phyloP scores from a whole-genome alignment of 2,888 invertebrate genomes.

The Magallana nippona region DNA sequence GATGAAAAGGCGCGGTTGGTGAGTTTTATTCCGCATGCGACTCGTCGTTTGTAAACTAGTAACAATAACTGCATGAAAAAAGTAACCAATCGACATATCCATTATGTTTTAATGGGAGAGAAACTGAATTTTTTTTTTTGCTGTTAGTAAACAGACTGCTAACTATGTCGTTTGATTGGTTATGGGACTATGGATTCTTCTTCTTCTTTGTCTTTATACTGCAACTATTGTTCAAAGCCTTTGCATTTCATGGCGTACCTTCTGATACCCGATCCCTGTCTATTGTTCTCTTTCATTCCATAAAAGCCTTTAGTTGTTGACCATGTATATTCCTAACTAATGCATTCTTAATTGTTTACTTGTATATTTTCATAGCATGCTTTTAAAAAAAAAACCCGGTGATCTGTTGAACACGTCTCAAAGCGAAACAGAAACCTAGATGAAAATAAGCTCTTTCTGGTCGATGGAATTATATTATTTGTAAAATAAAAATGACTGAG shows the following conservation, averaged over 20 bases:
- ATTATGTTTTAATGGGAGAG: not conserved
- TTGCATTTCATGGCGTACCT: not conserved
- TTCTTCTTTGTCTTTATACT: not conserved
- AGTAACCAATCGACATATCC: not conserved
- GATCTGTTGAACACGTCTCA: not conserved
- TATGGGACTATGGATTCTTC: not conserved
- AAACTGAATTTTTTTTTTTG: too few relatives aligned
- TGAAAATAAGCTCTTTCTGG: not conserved
- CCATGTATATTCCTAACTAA: slow-evolving; percentile 3
- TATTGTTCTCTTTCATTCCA: not conserved
- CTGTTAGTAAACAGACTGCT: not conserved
- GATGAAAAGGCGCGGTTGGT: slow-evolving; percentile 36
- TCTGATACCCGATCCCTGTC: not conserved
- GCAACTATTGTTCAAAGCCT: slow-evolving; percentile 15
- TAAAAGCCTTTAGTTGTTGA: not conserved
- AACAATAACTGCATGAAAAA: not conserved
- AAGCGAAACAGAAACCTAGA: not conserved
- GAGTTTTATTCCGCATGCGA: not conserved
- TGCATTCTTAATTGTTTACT: not conserved
- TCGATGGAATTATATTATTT: not conserved
- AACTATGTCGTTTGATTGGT: slow-evolving; percentile 5
- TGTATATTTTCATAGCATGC: not conserved
- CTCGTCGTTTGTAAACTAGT: not conserved
- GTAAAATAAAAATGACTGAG: not conserved
- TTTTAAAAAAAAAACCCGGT: not conserved